These are phyloP conservation scores for Andrena hattorfiana DNA, from an alignment of 2,888 invertebrate species.

Conservation along the genomic window DNA sequence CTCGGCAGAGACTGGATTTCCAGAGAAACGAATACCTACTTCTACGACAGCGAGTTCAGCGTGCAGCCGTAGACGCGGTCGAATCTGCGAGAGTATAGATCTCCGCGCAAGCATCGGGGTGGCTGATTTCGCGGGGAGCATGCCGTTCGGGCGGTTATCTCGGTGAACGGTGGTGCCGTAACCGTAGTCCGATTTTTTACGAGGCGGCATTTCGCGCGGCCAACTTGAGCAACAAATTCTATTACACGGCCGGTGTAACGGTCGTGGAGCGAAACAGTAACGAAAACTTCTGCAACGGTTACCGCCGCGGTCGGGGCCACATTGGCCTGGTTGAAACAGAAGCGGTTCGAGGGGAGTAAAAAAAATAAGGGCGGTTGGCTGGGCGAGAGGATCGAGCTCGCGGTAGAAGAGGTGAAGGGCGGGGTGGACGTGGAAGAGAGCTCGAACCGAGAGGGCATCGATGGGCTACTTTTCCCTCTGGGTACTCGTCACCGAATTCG, in stretches of 20 bases:
- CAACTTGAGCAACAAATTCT: slow-evolving; percentile 66
- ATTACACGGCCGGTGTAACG: slow-evolving; percentile 52
- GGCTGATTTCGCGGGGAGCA: slow-evolving; percentile 12
- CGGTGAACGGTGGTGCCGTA: slow-evolving; percentile 22
- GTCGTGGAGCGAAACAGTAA: slow-evolving; percentile 50
- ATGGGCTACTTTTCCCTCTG: slow-evolving; percentile 59
- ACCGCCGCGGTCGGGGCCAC: slow-evolving; percentile 42
- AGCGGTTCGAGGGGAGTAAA: slow-evolving; percentile 31
- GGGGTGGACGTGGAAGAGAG: slow-evolving; percentile 36
- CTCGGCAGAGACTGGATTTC: not conserved
- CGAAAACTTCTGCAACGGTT: slow-evolving; percentile 63
- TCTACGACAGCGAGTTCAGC: not conserved
- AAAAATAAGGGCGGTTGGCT: not conserved
- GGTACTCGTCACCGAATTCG: slow-evolving; percentile 64
- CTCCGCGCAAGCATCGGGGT: not conserved
- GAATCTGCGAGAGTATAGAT: not conserved
- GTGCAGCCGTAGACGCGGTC: not conserved
- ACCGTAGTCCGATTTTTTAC: slow-evolving; percentile 53
- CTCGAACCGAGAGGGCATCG: slow-evolving; percentile 40
- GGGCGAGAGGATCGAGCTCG: not conserved
- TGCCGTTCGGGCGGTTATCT: slow-evolving; percentile 3
- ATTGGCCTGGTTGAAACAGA: slow-evolving; percentile 38
- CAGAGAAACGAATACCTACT: no score
- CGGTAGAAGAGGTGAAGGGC: not conserved
- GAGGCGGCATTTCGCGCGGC: slow-evolving; percentile 47